phyloP scores from a whole-genome alignment of 1,140 invertebrate genomes.

The Sinella curviseta region DNA sequence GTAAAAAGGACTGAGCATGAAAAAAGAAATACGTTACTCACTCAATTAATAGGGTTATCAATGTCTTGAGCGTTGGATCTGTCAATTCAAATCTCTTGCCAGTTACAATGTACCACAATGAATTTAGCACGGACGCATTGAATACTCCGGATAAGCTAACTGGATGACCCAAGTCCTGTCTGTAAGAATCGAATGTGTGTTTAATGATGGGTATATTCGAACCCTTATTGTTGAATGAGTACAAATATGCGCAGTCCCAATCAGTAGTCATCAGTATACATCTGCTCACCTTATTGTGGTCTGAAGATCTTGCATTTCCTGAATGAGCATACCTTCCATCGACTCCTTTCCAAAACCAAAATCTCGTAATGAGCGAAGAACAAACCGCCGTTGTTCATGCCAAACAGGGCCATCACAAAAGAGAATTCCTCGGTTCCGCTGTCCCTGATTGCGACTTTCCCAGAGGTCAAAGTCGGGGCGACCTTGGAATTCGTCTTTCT shows the following conservation, averaged over 20 bases:
- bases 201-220: background rate
- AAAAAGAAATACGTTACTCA: background rate
- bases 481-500: slow-evolving; percentile 6
- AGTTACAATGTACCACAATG: slow-evolving; percentile 41
- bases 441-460: background rate
- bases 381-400: slow-evolving; percentile 71
- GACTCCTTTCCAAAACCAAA: slow-evolving; percentile 12
- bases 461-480: slow-evolving; percentile 13
- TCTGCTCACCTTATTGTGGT: background rate
- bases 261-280: background rate
- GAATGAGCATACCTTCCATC: slow-evolving; percentile 7
- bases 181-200: too few relatives aligned
- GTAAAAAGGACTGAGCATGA: background rate
- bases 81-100: slow-evolving; percentile 37
- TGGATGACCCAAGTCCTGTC: slow-evolving; percentile 28
- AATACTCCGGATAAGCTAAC: slow-evolving; percentile 8
- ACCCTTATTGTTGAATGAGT: background rate
- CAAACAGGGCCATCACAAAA: slow-evolving; percentile 73
- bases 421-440: slow-evolving; percentile 59
- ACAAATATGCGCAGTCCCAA: background rate
- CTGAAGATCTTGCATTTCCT: background rate
- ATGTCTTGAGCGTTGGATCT: slow-evolving; percentile 29
- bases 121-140: slow-evolving; percentile 42
- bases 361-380: background rate
- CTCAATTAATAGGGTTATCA: background rate